Base-by-base conservation (phyloP, 2,888 invertebrate species). In the Drosophila ochracea region DNA sequence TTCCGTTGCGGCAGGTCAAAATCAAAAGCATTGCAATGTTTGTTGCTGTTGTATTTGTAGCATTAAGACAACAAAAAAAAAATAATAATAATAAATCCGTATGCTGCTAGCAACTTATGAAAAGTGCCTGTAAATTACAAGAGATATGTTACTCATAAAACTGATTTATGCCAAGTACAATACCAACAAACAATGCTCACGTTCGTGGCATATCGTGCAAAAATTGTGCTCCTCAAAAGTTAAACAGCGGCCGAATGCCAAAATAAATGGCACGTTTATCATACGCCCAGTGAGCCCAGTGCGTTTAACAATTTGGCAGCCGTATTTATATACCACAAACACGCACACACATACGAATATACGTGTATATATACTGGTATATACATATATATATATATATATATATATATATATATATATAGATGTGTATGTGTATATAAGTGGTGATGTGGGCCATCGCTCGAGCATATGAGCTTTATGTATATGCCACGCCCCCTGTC, bases 221-320 rank as follows among this genome's bases (percentile, higher is more conserved):
- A 76, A 80, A 73, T 61, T 66, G 73, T 64, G 72, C 52, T 73
- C 54, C 69, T 83, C 76, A 73, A 78, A 80, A 83, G 73, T 77
- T 73, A 73, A 80, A 61, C 64, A 67, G 66, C 68, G 66, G 66
- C 65, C 69, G 77, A 78, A 60, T 73, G 84, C 78, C 84, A 76
- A 76, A 88, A 88, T 90, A 85, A 90, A 85, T 85, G 85, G 85
- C 85, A 85, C 85, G 85, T 90, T 85, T 90, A 90, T 85, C 85
- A 85, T 88, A 84, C 85, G 90, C 88, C 90, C 85, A 74, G 84
- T 89, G 76, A 60, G 84, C 90, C 90, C 85, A 77, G 85, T 84
- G 82, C 74, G 88, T 76, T 67, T 67, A 76, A 64, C 88, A 88
- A 80, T 71, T 90, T 82, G 90, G 90, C 90, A 90, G 88, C 73